These are phyloP conservation scores for Bucco capensis DNA, from an alignment of 2,113 vertebrate genomes.

Conservation along the genomic window DNA sequence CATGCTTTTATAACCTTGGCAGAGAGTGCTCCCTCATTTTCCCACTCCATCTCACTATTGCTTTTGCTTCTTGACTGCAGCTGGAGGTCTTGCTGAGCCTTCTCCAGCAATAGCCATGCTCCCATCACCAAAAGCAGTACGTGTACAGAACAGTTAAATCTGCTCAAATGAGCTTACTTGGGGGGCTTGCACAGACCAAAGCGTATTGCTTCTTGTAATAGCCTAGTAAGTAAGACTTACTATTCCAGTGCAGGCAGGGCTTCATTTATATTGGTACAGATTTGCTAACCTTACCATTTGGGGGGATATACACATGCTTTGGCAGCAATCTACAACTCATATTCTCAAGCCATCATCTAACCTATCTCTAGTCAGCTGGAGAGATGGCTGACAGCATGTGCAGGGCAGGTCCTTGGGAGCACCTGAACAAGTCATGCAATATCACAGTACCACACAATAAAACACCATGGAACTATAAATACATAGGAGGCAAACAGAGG, in stretches of 20 bases:
- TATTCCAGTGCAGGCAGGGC: not conserved
- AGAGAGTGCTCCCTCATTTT: not conserved
- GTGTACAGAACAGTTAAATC: not conserved
- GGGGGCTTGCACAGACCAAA: not conserved
- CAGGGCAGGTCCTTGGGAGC: not conserved
- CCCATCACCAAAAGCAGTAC: not conserved
- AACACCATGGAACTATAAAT: not conserved
- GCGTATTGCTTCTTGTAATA: not conserved
- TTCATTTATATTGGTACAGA: not conserved
- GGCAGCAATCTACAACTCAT: not conserved
- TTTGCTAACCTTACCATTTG: not conserved
- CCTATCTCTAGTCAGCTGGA: not conserved
- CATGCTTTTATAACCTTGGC: not conserved
- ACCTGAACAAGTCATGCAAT: not conserved
- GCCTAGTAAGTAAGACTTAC: not conserved
- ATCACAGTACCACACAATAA: not conserved
- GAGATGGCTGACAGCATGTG: not conserved
- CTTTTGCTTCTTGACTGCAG: not conserved
- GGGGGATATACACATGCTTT: not conserved
- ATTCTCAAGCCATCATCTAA: not conserved
- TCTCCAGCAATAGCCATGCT: fast-evolving
- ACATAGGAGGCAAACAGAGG: not conserved
- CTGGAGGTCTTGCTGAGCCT: not conserved
- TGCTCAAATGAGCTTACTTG: not conserved
- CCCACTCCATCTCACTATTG: not conserved